phyloP scores from a whole-genome alignment of 2,113 vertebrate species.

The Pimephales promelas region DNA sequence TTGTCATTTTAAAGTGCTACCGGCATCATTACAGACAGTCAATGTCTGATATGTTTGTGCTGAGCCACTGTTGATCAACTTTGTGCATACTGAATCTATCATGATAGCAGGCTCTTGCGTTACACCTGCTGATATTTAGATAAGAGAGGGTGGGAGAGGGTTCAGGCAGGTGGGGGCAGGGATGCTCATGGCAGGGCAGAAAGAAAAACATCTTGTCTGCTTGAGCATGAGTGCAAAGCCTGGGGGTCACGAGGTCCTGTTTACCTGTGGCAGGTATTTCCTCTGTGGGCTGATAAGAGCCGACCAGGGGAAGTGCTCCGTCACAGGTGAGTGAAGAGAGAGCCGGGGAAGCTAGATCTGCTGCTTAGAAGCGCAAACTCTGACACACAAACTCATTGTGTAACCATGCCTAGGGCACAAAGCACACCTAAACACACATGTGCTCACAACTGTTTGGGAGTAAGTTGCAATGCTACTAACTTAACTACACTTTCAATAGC shows the following conservation, averaged over 20 bases:
- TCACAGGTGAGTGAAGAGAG: constrained; percentile 80
- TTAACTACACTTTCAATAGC: not conserved
- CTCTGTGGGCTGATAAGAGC: constrained; percentile 80
- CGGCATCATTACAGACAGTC: constrained; percentile 6
- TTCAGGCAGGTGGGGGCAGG: constrained; percentile 45
- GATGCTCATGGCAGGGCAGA: constrained; percentile 32
- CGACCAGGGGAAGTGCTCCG: constrained; percentile 78
- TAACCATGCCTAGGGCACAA: constrained; percentile 16
- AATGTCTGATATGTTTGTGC: constrained; percentile 57
- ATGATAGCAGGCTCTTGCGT: constrained; percentile 69
- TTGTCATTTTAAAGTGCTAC: constrained; percentile 18
- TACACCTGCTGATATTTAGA: constrained; percentile 77
- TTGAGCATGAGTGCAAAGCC: constrained; percentile 67
- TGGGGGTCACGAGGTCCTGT: constrained; percentile 76
- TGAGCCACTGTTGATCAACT: constrained; percentile 68
- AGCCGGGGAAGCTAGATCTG: constrained; percentile 64
- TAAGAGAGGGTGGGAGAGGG: constrained; percentile 68
- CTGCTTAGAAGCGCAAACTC: constrained; percentile 32
- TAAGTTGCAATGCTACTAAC: not conserved
- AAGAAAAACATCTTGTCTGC: constrained; percentile 58
- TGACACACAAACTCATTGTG: constrained; percentile 17
- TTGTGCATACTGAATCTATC: constrained; percentile 66
- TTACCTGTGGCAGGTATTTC: constrained; percentile 83
- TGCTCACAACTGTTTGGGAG: not conserved
- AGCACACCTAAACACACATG: constrained; percentile 19